Base-by-base conservation (phyloP, 2,888 invertebrate genomes). In the Abscondita cerata region DNA sequence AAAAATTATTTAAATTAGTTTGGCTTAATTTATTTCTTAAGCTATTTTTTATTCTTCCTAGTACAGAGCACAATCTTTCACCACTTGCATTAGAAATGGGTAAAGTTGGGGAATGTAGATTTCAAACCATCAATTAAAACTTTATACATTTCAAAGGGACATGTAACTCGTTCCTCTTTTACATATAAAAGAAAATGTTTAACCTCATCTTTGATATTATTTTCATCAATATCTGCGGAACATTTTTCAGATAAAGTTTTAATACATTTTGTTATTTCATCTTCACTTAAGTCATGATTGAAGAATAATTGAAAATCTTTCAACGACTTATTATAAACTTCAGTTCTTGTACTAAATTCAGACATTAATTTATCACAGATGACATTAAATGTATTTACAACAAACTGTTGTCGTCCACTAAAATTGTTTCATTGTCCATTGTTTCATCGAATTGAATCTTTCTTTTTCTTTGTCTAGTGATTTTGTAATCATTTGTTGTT, bases 71-170 rank as follows among this genome's bases (percentile, higher is more conserved):
- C 15, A 15, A 40, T 13, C 40, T 12, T 40, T 40, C 13, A 40
- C 40, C 40, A 40, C 3, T 40, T 12, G 40, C 40, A 15, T 40
- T 40, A 40, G 13, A 40, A 40, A 40, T 40, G 36, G 51, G 51
- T 15, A 51, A 34, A 34, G 36, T 51, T 16, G 13, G 40, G 40
- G 15, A 40, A 40, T 40, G 40, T 40, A 13, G 40, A 40, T 40
- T 40, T 12, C 40, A 40, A 40, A 12, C 40, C 40, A 12, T 15
- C 40, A 40, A 40, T 40, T 40, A 40, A 40, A 34, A 51, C 9
- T 50, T 50, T 50, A 34, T 50, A 50, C 34, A 50, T 50, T 12
- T 50, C 50, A 33, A 50, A 31, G 33, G 50, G 33, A 50, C 33
- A 33, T 12, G 34, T 13, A 33, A 50, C 33, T 13, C 33, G 9